Evolutionary conservation across 2,797 vertebrate species (phyloP), one percentile per base, ranked within the genome.

Genomic region (Hypotaenidia okinawae): DNA sequence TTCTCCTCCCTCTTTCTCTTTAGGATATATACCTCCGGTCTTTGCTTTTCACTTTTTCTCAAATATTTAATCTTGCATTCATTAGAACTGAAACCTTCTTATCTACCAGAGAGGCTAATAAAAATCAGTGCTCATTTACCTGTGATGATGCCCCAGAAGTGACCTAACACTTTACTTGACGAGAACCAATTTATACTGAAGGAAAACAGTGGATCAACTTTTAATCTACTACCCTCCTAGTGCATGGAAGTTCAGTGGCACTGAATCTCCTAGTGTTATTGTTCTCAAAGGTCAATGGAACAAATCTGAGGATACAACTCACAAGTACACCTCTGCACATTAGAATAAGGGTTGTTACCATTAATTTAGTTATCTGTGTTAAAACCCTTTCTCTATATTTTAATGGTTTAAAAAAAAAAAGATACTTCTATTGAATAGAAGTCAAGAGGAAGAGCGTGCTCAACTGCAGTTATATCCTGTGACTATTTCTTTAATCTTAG

Each of bases 31-130:
- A 92, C 57, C 55, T 96, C 64, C 4, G 0, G 67, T 90, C 96
- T 97, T 94, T 96, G 83, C 90, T 97, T 97, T 97, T 97, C 97
- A 94, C 97, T 97, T 97, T 97, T 94, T 90, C 92, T 89, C 89
- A 96, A 96, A 93, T 95, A 92, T 95, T 96, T 97, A 95, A 95
- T 96, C 95, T 95, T 95, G 89, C 4, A 41, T 72, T 89, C 77
- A 91, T 91, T 92, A 93, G 93, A 94, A 94, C 95, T 83, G 82
- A 85, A 95, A 93, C 86, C 30, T 67, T 73, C 96, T 97, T 97
- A 98, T 97, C 97, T 97, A 32, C 41, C 21, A 37, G 82, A 79
- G 39, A 83, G 72, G 69, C 95, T 95, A 96, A 94, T 97, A 96
- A 97, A 45, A 91, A 80, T 86, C 91, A 62, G 77, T 45, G 57